Conservation (phyloP, 2,888 invertebrate genomes). For the Callyntrura guangdongensis region DNA sequence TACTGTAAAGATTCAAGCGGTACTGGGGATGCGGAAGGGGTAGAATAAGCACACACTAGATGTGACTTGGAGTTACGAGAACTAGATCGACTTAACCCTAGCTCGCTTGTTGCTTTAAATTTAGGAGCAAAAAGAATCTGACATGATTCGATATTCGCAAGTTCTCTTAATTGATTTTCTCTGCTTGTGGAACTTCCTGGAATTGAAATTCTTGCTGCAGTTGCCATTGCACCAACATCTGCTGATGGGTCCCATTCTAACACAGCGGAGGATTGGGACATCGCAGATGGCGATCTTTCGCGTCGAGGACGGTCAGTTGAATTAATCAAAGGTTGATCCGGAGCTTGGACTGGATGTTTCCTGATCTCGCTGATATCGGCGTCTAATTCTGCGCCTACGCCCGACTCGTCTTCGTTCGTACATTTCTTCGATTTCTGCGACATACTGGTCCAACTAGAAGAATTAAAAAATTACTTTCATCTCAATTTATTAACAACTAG, state of each 20-base stretch:
- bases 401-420: not conserved
- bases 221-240: slow-evolving; percentile 74
- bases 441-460: not conserved
- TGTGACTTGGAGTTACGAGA: not conserved
- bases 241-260: slow-evolving; percentile 84
- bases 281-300: slow-evolving; percentile 79
- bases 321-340: not conserved
- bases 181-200: not conserved
- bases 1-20: slow-evolving; percentile 17
- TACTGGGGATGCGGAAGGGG: slow-evolving; percentile 30
- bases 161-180: not conserved
- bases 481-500: too few species aligned
- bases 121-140: not conserved
- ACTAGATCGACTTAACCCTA: not conserved
- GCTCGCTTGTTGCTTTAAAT: too few species aligned
- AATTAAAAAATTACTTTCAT: too few species aligned
- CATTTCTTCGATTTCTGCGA: not conserved
- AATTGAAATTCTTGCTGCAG: not conserved
- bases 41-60: slow-evolving; percentile 17
- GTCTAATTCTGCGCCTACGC: not conserved
- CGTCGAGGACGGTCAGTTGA: not conserved
- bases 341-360: not conserved
- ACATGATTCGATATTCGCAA: not conserved
- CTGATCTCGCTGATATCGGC: not conserved
- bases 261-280: slow-evolving; percentile 74